Base-by-base conservation (phyloP, 2,888 invertebrate species). In the Hemithea aestivaria region DNA sequence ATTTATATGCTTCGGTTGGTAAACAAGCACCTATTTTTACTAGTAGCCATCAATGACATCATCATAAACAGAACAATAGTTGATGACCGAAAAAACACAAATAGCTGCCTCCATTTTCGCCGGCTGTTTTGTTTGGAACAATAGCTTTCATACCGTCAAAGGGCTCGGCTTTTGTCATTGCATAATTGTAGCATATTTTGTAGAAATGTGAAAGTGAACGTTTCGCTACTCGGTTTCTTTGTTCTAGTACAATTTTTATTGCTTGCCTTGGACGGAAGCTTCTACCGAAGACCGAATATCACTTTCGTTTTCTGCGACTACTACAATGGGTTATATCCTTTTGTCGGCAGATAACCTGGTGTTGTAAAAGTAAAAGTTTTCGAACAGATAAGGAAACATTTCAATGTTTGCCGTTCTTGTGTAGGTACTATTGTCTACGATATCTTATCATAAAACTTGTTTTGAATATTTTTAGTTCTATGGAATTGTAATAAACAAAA, bases 141-240 rank as follows among this genome's bases (percentile, higher is more conserved):
- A 57, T 47, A 21, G 24, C 20, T 28, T 41, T 27, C 27, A 34
- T 39, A 35, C 28, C 32, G 30, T 35, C 40, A 42, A 44, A 48
- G 51, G 53, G 45, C 43, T 43, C 38, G 39, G 35, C 45, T 47
- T 49, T 47, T 51, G 42, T 37, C 43, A 46, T 59, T 60, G 56
- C 58, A 58, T 58, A 58, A 54, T 52, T 50, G 49, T 23, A 30
- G 26, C 22, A 45, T 42, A 47, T 42, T 56, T 62, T 58, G 44
- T 62, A 66, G 64, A 68, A 73, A 66, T 66, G 71, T 68, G 76
- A 82, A 81, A 81, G 81, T 77, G 62, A 75, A 55, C 56, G 62
- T 68, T 66, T 62, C 51, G 73, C 75, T 76, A 73, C 72, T 67
- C 45, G 53, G 51, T 57, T 63, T 60, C 58, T 67, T 66, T 2